phyloP scores from a whole-genome alignment of 2,113 vertebrate species.

The Petroica traversi region DNA sequence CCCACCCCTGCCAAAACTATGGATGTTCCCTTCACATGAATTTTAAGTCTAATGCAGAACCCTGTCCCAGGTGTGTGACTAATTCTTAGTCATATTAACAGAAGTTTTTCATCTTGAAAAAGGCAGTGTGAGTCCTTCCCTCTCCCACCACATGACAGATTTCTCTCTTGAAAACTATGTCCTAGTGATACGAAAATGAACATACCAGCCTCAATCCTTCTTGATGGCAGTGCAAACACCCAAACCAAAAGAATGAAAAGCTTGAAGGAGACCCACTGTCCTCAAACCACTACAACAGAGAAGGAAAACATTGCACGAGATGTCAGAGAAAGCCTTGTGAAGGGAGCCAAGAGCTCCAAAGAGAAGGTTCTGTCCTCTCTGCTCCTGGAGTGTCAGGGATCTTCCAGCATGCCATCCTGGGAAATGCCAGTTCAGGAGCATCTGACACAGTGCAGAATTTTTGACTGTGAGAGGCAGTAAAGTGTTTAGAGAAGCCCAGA shows the following conservation, averaged over 20 bases:
- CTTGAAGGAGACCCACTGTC: not conserved
- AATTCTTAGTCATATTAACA: constrained; percentile 74
- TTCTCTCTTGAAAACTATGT: not conserved
- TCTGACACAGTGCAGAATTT: not conserved
- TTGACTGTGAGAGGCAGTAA: not conserved
- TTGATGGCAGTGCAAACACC: not conserved
- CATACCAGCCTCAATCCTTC: not conserved
- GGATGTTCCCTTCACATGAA: constrained; percentile 51
- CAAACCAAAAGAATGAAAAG: constrained; percentile 28
- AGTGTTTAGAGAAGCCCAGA: not conserved
- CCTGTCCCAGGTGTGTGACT: constrained; percentile 73
- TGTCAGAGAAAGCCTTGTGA: not conserved
- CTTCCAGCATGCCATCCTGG: not conserved
- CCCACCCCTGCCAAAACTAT: constrained; percentile 51
- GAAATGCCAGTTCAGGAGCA: not conserved
- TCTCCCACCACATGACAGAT: not conserved
- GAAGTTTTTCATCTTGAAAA: constrained; percentile 61
- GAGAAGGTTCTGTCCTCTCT: not conserved
- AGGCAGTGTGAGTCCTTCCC: constrained; percentile 6
- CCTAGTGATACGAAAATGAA: not conserved
- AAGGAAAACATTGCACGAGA: not conserved
- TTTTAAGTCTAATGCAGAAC: constrained; percentile 58
- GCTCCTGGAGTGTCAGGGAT: not conserved
- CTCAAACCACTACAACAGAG: not conserved
- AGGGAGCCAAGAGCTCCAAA: not conserved